Evolutionary conservation across 1,140 invertebrate genomes (phyloP), one percentile per base, ranked within the genome.

Genomic region (Metopolophium dirhodum): DNA sequence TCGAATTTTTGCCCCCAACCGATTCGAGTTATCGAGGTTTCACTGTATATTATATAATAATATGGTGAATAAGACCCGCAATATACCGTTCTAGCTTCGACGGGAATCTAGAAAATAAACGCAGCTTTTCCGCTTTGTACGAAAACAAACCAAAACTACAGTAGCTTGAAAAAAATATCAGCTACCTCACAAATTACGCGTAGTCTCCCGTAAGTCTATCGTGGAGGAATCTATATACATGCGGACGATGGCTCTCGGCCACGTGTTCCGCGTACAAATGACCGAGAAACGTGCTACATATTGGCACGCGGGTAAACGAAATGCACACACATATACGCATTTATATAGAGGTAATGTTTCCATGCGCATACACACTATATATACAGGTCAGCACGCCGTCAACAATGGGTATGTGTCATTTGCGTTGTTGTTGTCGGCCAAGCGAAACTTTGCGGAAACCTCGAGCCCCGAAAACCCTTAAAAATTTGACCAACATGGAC

Each of bases 191-290:
- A 77, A 77, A 20, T 18, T 77, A 35, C 11, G 49, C 49, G 6
- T 49, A 49, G 47, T 54, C 49, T 51, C 49, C 49, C 49, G 9
- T 22, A 22, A 20, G 14, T 68, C n/a, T 68, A 11, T 11, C 4
- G 30, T 30, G 4, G 30, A 35, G 61, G 61, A n/a, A 77, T 77
- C 61, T n/a, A 77, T 77, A 8, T 54, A 54, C n/a, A 54, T 2
- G 11, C 22, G 9, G 11, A 77, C 20, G 20, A 82, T 92, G 91
- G 77, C 91, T 85, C 35, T 83, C 30, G 35, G 77, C 77, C 91
- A 92, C 47, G 77, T 92, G 68, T 92, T 92, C 49, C 91, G 91
- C 35, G n/a, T 92, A 83, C 77, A 82, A 37, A 91, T 47, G 35
- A 23, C 37, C 68, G 41, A 92, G 83, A 92, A 47, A 49, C 14